Conservation (phyloP, 2,888 invertebrate genomes). For the Troides oblongomaculatus region DNA sequence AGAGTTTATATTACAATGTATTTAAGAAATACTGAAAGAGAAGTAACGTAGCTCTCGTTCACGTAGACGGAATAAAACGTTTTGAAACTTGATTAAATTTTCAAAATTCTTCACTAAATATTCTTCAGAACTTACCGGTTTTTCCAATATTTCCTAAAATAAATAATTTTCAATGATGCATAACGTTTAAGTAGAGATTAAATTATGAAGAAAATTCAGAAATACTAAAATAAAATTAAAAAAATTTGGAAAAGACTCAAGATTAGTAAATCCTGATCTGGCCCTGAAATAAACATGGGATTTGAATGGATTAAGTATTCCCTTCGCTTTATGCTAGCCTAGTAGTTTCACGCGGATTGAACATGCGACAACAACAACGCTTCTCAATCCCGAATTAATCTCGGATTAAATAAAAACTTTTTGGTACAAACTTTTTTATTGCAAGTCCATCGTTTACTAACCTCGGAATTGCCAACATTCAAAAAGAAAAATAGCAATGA, state of each 20-base stretch:
- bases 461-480: no score
- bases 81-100: neutral
- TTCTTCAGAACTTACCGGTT: no score
- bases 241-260: neutral
- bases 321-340: constrained; percentile 55
- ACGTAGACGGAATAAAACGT: neutral
- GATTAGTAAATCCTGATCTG: neutral
- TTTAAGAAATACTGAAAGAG: neutral
- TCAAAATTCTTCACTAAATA: no score
- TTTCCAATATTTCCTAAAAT: no score
- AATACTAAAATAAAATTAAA: neutral
- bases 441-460: no score
- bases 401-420: constrained; percentile 44
- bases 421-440: no score
- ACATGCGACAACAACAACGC: constrained; percentile 63
- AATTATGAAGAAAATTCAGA: no score
- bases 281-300: neutral
- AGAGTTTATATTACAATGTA: neutral
- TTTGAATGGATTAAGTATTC: constrained; percentile 51
- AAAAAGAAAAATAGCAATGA: no score
- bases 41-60: neutral
- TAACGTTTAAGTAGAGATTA: no score
- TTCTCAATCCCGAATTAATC: constrained; percentile 58
- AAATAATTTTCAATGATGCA: no score
- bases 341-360: constrained; percentile 66